Percentiles rank a stretch among this genome's conserved stretches.
These are phyloP conservation scores for Artemisiospiza belli DNA, from an alignment of 2,113 vertebrate genomes.

Conservation along the genomic window DNA sequence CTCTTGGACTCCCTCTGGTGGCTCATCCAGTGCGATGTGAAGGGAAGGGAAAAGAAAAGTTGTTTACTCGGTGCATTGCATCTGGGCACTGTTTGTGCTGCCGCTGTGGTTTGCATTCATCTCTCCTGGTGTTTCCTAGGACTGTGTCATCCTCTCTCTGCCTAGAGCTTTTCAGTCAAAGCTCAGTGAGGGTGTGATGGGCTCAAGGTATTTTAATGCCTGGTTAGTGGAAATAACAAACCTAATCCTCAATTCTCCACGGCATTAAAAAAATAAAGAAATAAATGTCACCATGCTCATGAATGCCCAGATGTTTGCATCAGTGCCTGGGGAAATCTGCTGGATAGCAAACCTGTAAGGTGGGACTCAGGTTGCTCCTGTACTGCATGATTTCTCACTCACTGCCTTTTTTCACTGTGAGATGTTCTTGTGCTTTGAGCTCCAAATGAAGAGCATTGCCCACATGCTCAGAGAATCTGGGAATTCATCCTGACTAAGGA, in stretches of 20 bases:
- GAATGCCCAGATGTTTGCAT: constrained; percentile 25
- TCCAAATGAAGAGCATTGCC: not conserved
- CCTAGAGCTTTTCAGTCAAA: not conserved
- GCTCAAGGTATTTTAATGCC: constrained; percentile 9
- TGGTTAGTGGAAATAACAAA: constrained; percentile 24
- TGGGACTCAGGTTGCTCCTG: not conserved
- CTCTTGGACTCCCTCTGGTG: constrained; percentile 68
- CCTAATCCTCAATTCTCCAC: not conserved
- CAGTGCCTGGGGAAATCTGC: not conserved
- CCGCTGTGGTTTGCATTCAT: not conserved
- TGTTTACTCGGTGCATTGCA: not conserved
- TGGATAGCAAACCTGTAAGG: not conserved
- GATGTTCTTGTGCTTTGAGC: not conserved
- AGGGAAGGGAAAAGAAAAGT: not conserved
- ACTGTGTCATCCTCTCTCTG: not conserved
- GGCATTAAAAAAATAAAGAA: constrained; percentile 39
- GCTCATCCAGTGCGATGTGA: not conserved
- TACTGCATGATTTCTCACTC: not conserved
- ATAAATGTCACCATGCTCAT: not conserved
- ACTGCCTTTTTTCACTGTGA: not conserved
- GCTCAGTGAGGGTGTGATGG: not conserved
- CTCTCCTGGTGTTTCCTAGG: not conserved
- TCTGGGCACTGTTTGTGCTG: not conserved
- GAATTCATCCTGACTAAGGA: not conserved
- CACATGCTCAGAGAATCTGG: not conserved